These are phyloP conservation scores for Neosilurus mollespiculum DNA, from an alignment of 2,797 vertebrate species.

Conservation along the genomic window DNA sequence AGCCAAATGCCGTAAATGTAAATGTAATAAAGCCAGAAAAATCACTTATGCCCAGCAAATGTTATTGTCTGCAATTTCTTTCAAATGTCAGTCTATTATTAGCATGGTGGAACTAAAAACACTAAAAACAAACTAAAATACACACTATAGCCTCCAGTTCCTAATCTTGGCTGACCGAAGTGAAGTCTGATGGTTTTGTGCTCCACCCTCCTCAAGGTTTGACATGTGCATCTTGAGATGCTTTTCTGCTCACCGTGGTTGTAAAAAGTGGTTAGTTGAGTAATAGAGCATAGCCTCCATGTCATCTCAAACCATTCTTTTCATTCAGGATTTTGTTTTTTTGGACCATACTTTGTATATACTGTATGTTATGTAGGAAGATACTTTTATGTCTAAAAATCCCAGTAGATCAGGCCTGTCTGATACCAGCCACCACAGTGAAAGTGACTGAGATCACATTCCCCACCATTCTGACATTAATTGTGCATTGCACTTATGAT, in stretches of 20 bases:
- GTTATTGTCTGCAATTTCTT: background rate
- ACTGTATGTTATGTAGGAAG: background rate
- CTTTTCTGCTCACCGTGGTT: background rate
- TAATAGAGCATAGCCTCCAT: background rate
- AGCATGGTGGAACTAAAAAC: background rate
- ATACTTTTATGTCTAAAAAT: background rate
- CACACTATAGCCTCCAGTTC: background rate
- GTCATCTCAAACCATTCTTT: background rate
- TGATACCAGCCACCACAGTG: background rate
- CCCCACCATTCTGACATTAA: background rate
- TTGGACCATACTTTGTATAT: background rate
- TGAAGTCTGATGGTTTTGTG: background rate
- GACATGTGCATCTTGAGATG: background rate
- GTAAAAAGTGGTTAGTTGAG: background rate
- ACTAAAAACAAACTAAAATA: background rate
- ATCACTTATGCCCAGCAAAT: background rate
- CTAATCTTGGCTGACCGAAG: background rate
- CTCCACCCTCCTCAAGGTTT: background rate
- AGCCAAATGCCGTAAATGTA: no score
- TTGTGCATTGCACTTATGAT: background rate
- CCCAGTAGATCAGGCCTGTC: background rate
- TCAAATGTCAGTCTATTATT: background rate
- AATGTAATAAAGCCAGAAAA: conserved; percentile 3
- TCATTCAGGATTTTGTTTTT: background rate
- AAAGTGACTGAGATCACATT: background rate